Percentiles rank a stretch among this genome's conserved stretches.
Evolutionary conservation across 2,113 vertebrate genomes (phyloP).

Genomic region (Caranx ignobilis): DNA sequence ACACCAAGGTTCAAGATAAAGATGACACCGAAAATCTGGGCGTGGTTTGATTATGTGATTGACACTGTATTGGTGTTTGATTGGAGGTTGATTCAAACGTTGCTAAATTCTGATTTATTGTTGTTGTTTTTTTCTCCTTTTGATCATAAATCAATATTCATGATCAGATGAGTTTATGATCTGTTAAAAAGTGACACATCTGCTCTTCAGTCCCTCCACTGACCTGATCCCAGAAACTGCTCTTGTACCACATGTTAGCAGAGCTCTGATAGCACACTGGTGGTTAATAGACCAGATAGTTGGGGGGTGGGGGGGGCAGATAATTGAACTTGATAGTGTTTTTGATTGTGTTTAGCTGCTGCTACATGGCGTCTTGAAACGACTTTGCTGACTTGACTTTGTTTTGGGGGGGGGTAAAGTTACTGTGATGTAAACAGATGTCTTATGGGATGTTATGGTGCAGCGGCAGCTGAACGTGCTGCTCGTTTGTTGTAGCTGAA

Average conservation of each 20-base stretch:
- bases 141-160: neutral
- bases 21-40: no score
- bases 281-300: constrained; percentile 52
- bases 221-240: neutral
- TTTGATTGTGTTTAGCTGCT: constrained; percentile 26
- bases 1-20: no score
- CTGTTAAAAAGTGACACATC: neutral
- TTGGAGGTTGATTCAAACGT: no score
- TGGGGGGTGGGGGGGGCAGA: constrained; percentile 27
- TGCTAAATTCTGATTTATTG: neutral
- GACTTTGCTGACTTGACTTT: neutral
- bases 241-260: constrained; percentile 8
- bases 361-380: constrained; percentile 24
- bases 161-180: neutral
- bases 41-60: no score
- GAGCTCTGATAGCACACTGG: constrained; percentile 24
- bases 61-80: no score
- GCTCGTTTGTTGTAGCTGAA: neutral
- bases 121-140: neutral
- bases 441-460: neutral
- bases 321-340: constrained; percentile 53
- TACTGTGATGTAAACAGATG: constrained; percentile 8
- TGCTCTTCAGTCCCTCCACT: neutral
- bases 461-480: neutral
- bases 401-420: neutral